phyloP scores from a whole-genome alignment of 1,140 invertebrate species.

The Tyrophagus putrescentiae region DNA sequence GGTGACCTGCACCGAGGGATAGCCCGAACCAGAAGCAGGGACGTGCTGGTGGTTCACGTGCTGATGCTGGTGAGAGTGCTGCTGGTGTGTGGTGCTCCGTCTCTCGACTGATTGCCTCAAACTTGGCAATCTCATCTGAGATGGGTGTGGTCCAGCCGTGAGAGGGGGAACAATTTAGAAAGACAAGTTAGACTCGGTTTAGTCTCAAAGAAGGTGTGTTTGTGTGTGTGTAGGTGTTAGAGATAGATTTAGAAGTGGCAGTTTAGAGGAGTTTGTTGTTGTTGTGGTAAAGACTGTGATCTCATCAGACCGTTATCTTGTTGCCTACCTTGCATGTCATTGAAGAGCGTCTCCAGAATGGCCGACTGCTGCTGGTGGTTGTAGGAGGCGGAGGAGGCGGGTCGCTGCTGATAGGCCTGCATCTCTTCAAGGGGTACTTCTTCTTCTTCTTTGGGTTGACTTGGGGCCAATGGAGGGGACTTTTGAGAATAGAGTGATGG shows the following conservation, averaged over 20 bases:
- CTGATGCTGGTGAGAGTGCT: not conserved
- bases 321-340: slow-evolving; percentile 2
- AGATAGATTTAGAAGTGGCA: too few species aligned
- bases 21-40: not conserved
- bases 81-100: not conserved
- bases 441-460: too few species aligned
- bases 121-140: slow-evolving; percentile 17
- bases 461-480: too few species aligned
- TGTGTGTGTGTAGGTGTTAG: not conserved
- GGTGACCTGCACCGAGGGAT: not conserved
- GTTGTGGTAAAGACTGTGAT: not conserved
- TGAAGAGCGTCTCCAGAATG: slow-evolving; percentile 10
- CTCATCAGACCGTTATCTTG: not conserved
- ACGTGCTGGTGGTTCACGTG: not conserved
- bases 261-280: too few species aligned
- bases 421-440: too few species aligned
- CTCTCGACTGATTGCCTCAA: slow-evolving; percentile 5
- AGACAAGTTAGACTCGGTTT: not conserved
- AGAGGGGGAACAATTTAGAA: not conserved
- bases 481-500: too few species aligned
- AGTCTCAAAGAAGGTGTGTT: not conserved
- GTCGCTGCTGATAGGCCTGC: not conserved
- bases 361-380: not conserved
- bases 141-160: not conserved
- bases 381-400: too few species aligned